A percentile compares a stretch with the other conserved stretches of the same genome.
phyloP scores from a whole-genome alignment of 1,140 invertebrate species.

The Sinella curviseta region DNA sequence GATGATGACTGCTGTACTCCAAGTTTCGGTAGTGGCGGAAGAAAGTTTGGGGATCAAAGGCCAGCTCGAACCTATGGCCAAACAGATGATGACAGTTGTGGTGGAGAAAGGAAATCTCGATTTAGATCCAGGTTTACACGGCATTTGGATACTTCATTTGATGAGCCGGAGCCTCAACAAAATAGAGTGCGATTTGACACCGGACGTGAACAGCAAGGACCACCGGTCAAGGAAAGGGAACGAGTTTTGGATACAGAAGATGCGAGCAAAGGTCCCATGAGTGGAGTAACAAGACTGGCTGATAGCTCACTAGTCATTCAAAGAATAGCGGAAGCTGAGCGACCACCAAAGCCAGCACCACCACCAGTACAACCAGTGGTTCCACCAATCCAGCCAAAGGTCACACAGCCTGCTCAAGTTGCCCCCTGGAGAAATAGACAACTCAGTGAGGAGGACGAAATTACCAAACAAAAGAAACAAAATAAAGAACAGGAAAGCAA shows the following conservation, averaged over 20 bases:
- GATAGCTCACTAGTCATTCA: conserved; percentile 62
- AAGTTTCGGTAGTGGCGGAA: conserved; percentile 38
- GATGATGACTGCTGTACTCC: conserved; percentile 32
- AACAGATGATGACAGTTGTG: conserved; percentile 52
- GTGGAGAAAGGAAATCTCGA: conserved; percentile 57
- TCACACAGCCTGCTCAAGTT: conserved; percentile 30
- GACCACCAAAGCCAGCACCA: conserved; percentile 57
- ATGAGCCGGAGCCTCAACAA: conserved; percentile 47
- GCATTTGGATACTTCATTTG: conserved; percentile 53
- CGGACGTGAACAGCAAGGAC: conserved; percentile 28
- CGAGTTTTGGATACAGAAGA: conserved; percentile 85
- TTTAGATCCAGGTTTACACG: conserved; percentile 72
- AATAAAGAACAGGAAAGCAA: conserved; percentile 67
- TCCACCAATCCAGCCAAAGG: conserved; percentile 25
- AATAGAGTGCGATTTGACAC: conserved; percentile 59
- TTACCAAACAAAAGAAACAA: conserved; percentile 81
- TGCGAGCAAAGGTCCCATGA: conserved; percentile 75
- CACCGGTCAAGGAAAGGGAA: conserved; percentile 67
- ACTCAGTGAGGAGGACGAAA: conserved; percentile 85
- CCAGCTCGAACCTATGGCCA: conserved; percentile 48
- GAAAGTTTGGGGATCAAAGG: conserved; percentile 48
- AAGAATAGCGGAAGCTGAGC: conserved; percentile 43
- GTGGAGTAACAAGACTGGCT: conserved; percentile 82
- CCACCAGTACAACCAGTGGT: conserved; percentile 55
- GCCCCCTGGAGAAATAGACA: conserved; percentile 59